Conservation (phyloP, 92 coral and sea anemone genomes). For the Porites rus region DNA sequence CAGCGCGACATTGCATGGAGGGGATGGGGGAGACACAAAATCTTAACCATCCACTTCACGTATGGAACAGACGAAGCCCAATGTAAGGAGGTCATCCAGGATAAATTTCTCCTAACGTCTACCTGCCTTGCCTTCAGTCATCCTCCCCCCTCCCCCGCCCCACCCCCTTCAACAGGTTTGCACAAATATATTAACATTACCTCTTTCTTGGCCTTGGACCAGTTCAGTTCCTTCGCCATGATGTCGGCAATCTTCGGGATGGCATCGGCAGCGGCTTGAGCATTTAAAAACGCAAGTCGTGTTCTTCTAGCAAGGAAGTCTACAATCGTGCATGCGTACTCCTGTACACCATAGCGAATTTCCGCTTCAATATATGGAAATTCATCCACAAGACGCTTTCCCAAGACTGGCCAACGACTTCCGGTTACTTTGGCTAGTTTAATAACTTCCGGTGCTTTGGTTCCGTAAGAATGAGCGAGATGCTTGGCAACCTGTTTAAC, state of each 20-base stretch:
- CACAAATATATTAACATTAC: conserved; percentile 37
- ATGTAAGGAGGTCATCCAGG: too few species aligned
- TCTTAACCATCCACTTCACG: too few species aligned
- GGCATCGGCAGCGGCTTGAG: conserved; percentile 85
- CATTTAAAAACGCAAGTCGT: conserved; percentile 94
- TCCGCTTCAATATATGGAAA: conserved; percentile 99
- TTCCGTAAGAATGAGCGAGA: conserved; percentile 92
- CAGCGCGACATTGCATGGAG: too few species aligned
- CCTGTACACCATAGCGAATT: conserved; percentile 86
- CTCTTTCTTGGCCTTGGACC: conserved; percentile 89
- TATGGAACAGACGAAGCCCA: too few species aligned
- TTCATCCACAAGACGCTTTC: conserved; percentile 78
- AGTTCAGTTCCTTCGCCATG: conserved; percentile 95
- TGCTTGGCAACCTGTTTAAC: conserved; percentile 83
- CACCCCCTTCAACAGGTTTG: too few species aligned
- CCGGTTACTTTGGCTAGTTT: conserved; percentile 88
- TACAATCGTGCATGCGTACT: conserved; percentile 93
- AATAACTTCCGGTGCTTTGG: conserved; percentile 93
- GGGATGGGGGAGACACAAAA: too few species aligned
- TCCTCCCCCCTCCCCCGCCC: too few species aligned
- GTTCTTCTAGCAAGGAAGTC: conserved; percentile 97
- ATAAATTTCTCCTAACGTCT: too few species aligned
- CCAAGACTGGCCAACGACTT: conserved; percentile 93
- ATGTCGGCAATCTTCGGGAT: conserved; percentile 91
- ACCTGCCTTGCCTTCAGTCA: too few species aligned